These are phyloP conservation scores for Muntiacus muntjak DNA, from an alignment of 2,113 vertebrate species.

Conservation along the genomic window DNA sequence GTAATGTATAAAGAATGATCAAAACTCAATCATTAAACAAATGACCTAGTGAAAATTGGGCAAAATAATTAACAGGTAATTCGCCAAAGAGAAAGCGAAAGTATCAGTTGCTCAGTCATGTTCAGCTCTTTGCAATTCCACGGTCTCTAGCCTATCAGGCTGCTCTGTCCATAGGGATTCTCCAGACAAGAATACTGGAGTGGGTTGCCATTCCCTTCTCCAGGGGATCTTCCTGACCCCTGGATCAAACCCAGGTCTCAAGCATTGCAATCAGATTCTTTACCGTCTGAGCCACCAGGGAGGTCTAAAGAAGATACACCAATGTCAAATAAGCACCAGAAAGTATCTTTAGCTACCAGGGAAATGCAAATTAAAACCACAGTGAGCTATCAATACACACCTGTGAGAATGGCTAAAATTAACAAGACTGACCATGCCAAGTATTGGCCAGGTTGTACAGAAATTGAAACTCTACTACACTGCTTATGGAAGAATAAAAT, in stretches of 20 bases:
- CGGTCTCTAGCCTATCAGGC: neutral
- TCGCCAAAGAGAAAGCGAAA: neutral
- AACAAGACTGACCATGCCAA: neutral
- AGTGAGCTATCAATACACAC: neutral
- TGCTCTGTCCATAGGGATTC: neutral
- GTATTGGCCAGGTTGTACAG: neutral
- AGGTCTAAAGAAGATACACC: neutral
- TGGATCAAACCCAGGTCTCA: neutral
- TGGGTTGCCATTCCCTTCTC: neutral
- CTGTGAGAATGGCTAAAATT: neutral
- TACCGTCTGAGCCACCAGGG: neutral
- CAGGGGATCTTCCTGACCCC: neutral
- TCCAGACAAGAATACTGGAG: neutral
- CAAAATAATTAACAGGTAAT: neutral
- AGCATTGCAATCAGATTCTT: neutral
- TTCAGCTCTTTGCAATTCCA: neutral
- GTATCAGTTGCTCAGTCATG: neutral
- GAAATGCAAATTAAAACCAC: neutral
- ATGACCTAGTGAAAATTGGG: neutral
- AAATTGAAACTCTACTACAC: neutral
- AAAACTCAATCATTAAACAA: conserved; percentile 26
- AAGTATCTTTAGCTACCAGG: neutral
- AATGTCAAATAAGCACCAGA: neutral
- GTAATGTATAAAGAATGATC: conserved; percentile 2
- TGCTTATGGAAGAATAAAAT: neutral